Base-by-base conservation (phyloP, 2,888 invertebrate species). In the Euplexia lucipara region DNA sequence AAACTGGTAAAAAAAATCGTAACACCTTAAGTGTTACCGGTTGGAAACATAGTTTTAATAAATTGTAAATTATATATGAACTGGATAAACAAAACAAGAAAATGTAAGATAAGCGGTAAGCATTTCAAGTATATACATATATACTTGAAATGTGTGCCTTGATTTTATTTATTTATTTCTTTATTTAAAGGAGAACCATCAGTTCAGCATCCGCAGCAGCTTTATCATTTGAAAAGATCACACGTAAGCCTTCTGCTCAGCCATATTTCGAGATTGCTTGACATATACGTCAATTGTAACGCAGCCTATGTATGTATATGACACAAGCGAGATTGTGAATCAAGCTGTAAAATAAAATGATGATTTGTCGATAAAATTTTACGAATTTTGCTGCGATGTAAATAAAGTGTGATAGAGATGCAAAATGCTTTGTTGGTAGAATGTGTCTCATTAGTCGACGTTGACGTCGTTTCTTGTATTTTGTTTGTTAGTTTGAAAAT, bases 151-250 rank as follows among this genome's bases (percentile, higher is more conserved):
- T n/a, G n/a, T n/a, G n/a, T n/a, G n/a, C n/a, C n/a, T n/a, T n/a
- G n/a, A n/a, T n/a, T n/a, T n/a, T n/a, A n/a, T n/a, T n/a, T n/a
- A n/a, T n/a, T n/a, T n/a, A n/a, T n/a, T n/a, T n/a, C n/a, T n/a
- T n/a, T n/a, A n/a, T n/a, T n/a, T n/a, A n/a, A n/a, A n/a, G n/a
- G n/a, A n/a, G n/a, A n/a, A n/a, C n/a, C n/a, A n/a, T n/a, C n/a
- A n/a, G n/a, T n/a, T n/a, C n/a, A n/a, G n/a, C n/a, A n/a, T n/a
- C n/a, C n/a, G n/a, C n/a, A n/a, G n/a, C n/a, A n/a, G n/a, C 18
- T 45, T 52, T 57, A 68, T 68, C 32, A 30, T 39, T 16, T 20
- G 26, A 45, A 47, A 39, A n/a, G 39, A 57, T 65, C 3, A 32
- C 3, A 6, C 45, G 34, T 68, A 57, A 68, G 47, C 47, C 68